phyloP scores from a whole-genome alignment of 2,113 vertebrate genomes.

The Stigmatopora argus region DNA sequence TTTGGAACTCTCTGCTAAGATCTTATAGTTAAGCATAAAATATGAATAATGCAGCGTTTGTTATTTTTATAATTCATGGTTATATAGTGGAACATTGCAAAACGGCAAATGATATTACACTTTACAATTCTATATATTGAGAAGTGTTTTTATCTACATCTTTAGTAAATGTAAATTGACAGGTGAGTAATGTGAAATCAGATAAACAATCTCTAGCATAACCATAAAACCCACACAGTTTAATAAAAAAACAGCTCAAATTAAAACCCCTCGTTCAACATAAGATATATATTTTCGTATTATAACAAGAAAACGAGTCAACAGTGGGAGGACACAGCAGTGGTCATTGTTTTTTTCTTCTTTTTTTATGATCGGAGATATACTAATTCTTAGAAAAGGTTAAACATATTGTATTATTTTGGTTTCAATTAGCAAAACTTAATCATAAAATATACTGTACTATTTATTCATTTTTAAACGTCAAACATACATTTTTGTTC shows the following conservation, averaged over 20 bases:
- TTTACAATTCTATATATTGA: not conserved
- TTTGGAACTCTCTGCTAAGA: slow-evolving; percentile 22
- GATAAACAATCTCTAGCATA: not conserved
- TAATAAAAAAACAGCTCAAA: too few species aligned
- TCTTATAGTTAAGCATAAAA: slow-evolving; percentile 20
- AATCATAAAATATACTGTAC: too few species aligned
- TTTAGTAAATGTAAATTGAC: not conserved
- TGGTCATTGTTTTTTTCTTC: too few species aligned
- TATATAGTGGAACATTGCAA: slow-evolving; percentile 21
- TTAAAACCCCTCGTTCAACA: not conserved
- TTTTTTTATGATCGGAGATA: too few species aligned
- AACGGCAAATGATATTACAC: not conserved
- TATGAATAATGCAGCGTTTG: slow-evolving; percentile 27
- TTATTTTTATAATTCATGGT: slow-evolving; percentile 38
- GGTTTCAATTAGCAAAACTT: too few species aligned
- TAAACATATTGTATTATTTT: too few species aligned
- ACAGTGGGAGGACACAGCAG: too few species aligned
- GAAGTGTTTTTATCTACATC: not conserved
- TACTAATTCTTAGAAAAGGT: too few species aligned
- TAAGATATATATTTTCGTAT: not conserved
- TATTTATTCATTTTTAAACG: too few species aligned
- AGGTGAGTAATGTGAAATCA: not conserved
- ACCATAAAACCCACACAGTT: not conserved
- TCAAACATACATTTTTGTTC: too few species aligned
- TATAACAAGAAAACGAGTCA: not conserved